phyloP scores from a whole-genome alignment of 2,888 invertebrate genomes.

The Ophioninae sp. region DNA sequence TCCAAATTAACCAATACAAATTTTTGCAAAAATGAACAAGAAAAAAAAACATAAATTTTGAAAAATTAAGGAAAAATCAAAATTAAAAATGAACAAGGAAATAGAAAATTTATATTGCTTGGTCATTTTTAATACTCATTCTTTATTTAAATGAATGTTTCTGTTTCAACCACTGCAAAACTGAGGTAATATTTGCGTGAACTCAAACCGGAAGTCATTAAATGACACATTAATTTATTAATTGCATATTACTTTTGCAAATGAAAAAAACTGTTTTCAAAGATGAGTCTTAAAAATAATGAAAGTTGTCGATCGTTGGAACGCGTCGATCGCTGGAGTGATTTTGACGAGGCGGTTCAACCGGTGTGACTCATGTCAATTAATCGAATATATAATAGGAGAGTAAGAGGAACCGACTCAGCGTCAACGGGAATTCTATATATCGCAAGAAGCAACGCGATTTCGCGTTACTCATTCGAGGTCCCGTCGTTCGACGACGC shows the following conservation, averaged over 20 bases:
- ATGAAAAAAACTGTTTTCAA: neutral
- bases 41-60: no score
- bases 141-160: no score
- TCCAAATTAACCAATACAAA: no score
- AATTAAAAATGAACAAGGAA: no score
- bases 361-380: constrained; percentile 55
- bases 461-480: constrained; percentile 48
- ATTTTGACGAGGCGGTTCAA: constrained; percentile 26
- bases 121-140: no score
- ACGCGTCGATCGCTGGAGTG: neutral
- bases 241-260: neutral
- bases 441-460: constrained; percentile 19
- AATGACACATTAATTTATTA: no score
- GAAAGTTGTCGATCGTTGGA: constrained; percentile 24
- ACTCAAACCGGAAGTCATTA: no score
- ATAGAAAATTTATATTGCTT: no score
- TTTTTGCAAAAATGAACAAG: no score
- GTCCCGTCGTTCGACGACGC: constrained; percentile 26
- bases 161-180: no score
- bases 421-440: constrained; percentile 26
- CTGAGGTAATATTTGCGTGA: no score
- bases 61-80: no score
- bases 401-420: constrained; percentile 30
- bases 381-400: constrained; percentile 40
- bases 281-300: neutral